Conservation (phyloP, 2,797 vertebrate species). For the Alfaro cultratus region DNA sequence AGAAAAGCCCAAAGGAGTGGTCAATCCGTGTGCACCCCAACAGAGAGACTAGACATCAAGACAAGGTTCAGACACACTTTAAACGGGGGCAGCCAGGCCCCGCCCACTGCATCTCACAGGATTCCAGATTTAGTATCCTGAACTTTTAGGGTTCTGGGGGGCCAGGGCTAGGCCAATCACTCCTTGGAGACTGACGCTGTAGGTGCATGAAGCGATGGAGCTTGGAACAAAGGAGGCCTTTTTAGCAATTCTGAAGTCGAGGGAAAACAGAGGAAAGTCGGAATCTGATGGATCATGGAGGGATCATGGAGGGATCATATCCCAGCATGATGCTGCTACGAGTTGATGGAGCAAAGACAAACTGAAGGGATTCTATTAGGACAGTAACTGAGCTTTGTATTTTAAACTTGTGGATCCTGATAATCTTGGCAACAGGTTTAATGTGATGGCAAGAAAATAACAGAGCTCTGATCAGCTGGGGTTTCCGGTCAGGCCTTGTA, state of each 20-base stretch:
- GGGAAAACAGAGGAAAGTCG: background rate
- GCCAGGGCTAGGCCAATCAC: slow-evolving; percentile 75
- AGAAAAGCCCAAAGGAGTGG: slow-evolving; percentile 81
- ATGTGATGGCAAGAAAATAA: background rate
- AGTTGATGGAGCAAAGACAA: slow-evolving; percentile 2
- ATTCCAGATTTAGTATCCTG: slow-evolving; percentile 85
- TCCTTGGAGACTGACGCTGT: slow-evolving; percentile 56
- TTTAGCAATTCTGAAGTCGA: background rate
- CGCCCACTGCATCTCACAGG: slow-evolving; percentile 75
- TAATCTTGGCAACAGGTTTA: background rate
- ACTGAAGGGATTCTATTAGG: background rate
- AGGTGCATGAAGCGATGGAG: slow-evolving; percentile 30
- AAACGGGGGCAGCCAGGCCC: slow-evolving; percentile 76
- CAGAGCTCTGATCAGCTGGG: background rate
- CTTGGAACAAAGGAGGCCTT: background rate
- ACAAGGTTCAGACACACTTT: slow-evolving; percentile 82
- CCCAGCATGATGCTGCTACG: background rate
- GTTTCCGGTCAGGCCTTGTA: slow-evolving; percentile 23
- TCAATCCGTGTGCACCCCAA: slow-evolving; percentile 82
- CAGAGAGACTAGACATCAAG: slow-evolving; percentile 85
- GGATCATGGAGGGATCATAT: background rate
- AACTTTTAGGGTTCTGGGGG: slow-evolving; percentile 84
- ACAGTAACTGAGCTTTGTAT: background rate
- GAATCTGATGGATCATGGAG: background rate
- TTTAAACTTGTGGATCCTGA: background rate